These are phyloP conservation scores for Boloria selene DNA, from an alignment of 2,888 invertebrate species.

Conservation along the genomic window DNA sequence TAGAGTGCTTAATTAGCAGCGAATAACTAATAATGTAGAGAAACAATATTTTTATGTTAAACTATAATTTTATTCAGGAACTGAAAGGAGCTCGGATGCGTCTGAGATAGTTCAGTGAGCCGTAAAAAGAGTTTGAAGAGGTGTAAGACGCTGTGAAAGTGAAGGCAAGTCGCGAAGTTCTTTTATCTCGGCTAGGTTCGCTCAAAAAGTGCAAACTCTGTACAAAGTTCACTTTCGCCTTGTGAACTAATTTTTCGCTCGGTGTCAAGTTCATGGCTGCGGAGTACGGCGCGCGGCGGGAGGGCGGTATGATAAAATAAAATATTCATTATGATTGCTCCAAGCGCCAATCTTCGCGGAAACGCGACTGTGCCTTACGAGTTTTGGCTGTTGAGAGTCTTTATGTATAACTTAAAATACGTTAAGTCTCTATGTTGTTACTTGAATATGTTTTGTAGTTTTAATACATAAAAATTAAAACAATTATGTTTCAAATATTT, in stretches of 20 bases:
- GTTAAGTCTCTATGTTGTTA: too few relatives aligned
- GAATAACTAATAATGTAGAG: conserved; percentile 46
- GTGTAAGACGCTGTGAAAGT: conserved; percentile 28
- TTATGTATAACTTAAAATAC: background rate
- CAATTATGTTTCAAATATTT: too few relatives aligned
- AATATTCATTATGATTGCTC: conserved; percentile 82
- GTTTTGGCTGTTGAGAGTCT: conserved; percentile 50
- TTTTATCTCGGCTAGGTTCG: conserved; percentile 77
- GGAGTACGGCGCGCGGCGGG: conserved; percentile 47
- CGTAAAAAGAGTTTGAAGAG: conserved; percentile 24
- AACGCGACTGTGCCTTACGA: conserved; percentile 45
- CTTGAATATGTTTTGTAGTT: too few relatives aligned
- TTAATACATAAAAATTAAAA: too few relatives aligned
- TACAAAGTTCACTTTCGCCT: conserved; percentile 81
- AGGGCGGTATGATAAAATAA: conserved; percentile 74
- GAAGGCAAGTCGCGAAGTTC: conserved; percentile 55
- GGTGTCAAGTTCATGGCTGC: conserved; percentile 80
- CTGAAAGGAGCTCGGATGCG: conserved; percentile 3
- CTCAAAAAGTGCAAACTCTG: conserved; percentile 80
- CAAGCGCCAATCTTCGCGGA: conserved; percentile 72
- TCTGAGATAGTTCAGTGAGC: conserved; percentile 5
- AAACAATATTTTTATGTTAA: conserved; percentile 35
- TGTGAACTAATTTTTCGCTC: conserved; percentile 82
- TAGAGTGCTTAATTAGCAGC: conserved; percentile 58
- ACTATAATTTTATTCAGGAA: conserved; percentile 20